phyloP scores from a whole-genome alignment of 2,113 vertebrate genomes.

The Gallinago media region DNA sequence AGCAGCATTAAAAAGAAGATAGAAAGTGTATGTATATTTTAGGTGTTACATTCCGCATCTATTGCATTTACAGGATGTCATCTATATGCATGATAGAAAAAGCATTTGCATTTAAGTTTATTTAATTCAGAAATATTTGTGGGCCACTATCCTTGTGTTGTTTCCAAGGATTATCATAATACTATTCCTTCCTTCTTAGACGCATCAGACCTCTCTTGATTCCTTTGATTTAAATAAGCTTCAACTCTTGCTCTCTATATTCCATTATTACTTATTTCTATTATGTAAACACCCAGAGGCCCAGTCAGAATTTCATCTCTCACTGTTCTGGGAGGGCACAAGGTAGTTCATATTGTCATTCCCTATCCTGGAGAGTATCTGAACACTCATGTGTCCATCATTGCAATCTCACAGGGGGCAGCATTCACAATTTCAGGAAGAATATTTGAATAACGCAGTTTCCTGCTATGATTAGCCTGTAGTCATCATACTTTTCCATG shows the following conservation, averaged over 20 bases:
- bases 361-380: neutral
- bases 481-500: neutral
- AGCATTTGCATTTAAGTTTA: neutral
- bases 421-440: neutral
- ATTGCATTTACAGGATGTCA: neutral
- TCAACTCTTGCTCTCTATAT: neutral
- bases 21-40: neutral
- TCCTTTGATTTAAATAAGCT: neutral
- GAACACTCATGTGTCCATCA: neutral
- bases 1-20: neutral
- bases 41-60: neutral
- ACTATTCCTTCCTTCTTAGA: neutral
- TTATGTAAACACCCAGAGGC: neutral
- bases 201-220: neutral
- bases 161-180: neutral
- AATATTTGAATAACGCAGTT: neutral
- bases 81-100: neutral
- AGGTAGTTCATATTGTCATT: neutral
- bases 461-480: neutral
- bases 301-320: neutral
- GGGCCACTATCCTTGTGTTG: neutral
- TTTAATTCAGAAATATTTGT: neutral
- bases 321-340: neutral
- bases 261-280: neutral
- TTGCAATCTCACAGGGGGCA: neutral